These are phyloP conservation scores for Andrena minutula DNA, from an alignment of 2,888 invertebrate genomes.

Conservation along the genomic window DNA sequence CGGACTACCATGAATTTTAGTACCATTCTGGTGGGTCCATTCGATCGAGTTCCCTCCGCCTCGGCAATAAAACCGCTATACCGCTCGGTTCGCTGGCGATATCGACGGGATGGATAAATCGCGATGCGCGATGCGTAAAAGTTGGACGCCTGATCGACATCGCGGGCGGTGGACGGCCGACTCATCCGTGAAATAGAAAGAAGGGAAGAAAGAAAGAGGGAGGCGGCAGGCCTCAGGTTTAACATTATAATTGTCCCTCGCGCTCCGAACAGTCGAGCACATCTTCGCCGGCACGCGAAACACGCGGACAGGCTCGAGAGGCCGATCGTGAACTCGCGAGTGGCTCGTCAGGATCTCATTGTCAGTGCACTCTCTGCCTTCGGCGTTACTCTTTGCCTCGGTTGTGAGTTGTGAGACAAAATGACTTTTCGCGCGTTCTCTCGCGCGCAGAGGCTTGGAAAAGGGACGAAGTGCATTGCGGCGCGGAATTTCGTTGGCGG, in stretches of 20 bases:
- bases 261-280: constrained; percentile 46
- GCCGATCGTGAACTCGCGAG: constrained; percentile 38
- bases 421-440: neutral
- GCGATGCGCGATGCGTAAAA: constrained; percentile 4
- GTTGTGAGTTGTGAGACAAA: too few relatives aligned
- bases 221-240: constrained; percentile 41
- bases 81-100: neutral
- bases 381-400: constrained; percentile 54
- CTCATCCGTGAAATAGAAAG: constrained; percentile 53
- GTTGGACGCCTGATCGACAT: constrained; percentile 43
- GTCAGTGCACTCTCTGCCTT: constrained; percentile 73
- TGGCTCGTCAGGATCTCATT: constrained; percentile 46
- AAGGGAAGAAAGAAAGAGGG: constrained; percentile 41
- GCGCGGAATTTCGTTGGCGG: neutral
- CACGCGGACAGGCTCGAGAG: constrained; percentile 47
- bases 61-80: too few relatives aligned
- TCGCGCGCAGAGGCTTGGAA: neutral
- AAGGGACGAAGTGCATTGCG: too few relatives aligned
- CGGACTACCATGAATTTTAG: neutral
- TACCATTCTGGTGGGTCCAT: neutral
- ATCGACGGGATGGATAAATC: constrained; percentile 1
- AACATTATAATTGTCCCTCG: constrained; percentile 64
- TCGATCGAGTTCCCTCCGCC: neutral
- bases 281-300: constrained; percentile 62
- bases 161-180: constrained; percentile 28